Evolutionary conservation across 2,113 vertebrate genomes (phyloP).

Genomic region (Cacatua alba): DNA sequence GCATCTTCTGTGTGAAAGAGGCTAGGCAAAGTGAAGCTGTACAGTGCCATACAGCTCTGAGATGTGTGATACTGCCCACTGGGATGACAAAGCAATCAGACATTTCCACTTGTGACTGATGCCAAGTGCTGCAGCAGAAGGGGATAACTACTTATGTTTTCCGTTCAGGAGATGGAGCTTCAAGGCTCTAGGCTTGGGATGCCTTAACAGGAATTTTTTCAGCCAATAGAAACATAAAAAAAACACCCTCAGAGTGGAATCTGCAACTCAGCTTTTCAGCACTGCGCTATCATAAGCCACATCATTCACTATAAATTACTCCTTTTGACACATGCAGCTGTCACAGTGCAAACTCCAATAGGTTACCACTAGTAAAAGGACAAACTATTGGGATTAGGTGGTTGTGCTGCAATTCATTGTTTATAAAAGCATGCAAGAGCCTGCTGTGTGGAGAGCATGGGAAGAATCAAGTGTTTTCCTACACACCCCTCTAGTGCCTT

Average conservation of each 20-base stretch:
- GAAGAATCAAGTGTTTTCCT: not conserved
- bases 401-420: not conserved
- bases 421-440: not conserved
- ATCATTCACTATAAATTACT: not conserved
- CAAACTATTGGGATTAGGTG: not conserved
- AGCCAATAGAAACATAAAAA: not conserved
- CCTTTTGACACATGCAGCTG: not conserved
- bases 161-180: not conserved
- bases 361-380: not conserved
- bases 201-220: constrained; percentile 25
- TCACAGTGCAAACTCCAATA: not conserved
- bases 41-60: not conserved
- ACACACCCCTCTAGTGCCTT: not conserved
- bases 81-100: constrained; percentile 53
- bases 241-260: not conserved
- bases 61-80: not conserved
- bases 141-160: constrained; percentile 14
- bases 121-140: constrained; percentile 51
- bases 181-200: not conserved
- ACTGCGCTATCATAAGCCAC: not conserved
- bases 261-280: constrained; percentile 7
- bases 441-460: not conserved
- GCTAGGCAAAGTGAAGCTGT: not conserved
- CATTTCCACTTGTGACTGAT: constrained; percentile 30
- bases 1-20: not conserved